These are phyloP conservation scores for Trypoxylus dichotomus DNA, from an alignment of 1,140 invertebrate species.

Conservation along the genomic window DNA sequence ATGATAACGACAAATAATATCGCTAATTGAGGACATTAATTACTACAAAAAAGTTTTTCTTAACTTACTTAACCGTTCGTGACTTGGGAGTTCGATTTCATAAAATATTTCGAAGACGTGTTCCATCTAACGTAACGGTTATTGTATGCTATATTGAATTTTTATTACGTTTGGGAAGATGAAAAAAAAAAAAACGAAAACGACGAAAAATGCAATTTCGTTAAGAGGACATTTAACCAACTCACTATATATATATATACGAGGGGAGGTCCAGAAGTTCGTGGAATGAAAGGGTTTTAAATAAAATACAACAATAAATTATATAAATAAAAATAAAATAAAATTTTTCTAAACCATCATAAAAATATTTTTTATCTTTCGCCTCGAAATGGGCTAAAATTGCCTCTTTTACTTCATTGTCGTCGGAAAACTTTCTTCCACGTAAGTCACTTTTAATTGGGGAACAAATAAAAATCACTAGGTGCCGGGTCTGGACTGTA, in stretches of 20 bases:
- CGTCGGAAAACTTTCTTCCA: too few relatives aligned
- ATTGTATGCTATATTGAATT: neutral
- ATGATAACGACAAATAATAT: constrained; percentile 3
- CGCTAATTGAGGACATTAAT: neutral
- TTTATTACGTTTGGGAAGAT: neutral
- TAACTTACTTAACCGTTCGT: neutral
- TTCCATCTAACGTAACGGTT: neutral
- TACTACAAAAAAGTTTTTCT: neutral
- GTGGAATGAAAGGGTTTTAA: too few relatives aligned
- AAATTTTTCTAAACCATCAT: too few relatives aligned
- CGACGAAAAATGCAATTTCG: neutral
- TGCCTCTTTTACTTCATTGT: too few relatives aligned
- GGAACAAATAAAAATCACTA: too few relatives aligned
- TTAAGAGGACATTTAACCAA: neutral
- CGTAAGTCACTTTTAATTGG: too few relatives aligned
- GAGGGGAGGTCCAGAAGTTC: too few relatives aligned
- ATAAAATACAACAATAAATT: too few relatives aligned
- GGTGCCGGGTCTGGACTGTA: too few relatives aligned
- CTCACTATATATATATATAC: neutral
- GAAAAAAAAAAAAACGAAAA: neutral
- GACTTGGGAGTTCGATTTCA: neutral
- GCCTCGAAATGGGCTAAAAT: too few relatives aligned
- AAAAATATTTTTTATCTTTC: too few relatives aligned
- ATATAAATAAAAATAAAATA: too few relatives aligned
- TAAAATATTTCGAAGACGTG: neutral